Base-by-base conservation (phyloP, 2,797 vertebrate genomes). In the Chloroceryle inda region DNA sequence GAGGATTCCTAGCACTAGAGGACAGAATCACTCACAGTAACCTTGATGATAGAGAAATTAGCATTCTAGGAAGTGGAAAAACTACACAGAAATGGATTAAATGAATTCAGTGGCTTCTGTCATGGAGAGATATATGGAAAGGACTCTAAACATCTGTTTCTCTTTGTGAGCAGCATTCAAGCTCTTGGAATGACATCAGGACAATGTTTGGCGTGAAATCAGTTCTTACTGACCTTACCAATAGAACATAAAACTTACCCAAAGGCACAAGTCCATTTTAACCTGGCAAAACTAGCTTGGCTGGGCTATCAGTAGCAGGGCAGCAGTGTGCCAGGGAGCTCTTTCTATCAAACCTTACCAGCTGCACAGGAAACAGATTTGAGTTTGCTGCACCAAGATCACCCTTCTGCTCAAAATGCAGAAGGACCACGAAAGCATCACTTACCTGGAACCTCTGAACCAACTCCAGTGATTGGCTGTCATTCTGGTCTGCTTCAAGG, bases 401-500 rank as follows among this genome's bases (percentile, higher is more conserved):
- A 42, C 45, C 22, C n/a, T 66, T 58, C 37, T 73, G 38, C 59
- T 86, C 55, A 31, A 58, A 79, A 88, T 21, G 37, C 27, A 61
- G 45, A 14, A 56, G 21, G 26, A 31, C 22, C 56, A 22, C 7
- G 27, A 71, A 90, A 84, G 11, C 45, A 61, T 6, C 17, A 71
- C 98, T 93, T 93, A 99, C 99, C 99, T 99, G 99, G 95, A 99
- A 99, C 94, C 99, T 98, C 37, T 99, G 99, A 86, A 99, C 98
- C 97, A 99, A 96, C 92, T 99, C 98, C 97, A 99, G 97, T 11
- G 99, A 98, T 97, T 99, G 99, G 62, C 98, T 99, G 95, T 99
- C 99, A 15, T 99, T 99, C 98, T 99, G 99, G 97, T 99, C 99
- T 2, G 99, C 99, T 97, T 99, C 99, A 40, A 99, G 98, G 95